phyloP scores from a whole-genome alignment of 2,888 invertebrate genomes.

The Listrodromus nycthemerus region DNA sequence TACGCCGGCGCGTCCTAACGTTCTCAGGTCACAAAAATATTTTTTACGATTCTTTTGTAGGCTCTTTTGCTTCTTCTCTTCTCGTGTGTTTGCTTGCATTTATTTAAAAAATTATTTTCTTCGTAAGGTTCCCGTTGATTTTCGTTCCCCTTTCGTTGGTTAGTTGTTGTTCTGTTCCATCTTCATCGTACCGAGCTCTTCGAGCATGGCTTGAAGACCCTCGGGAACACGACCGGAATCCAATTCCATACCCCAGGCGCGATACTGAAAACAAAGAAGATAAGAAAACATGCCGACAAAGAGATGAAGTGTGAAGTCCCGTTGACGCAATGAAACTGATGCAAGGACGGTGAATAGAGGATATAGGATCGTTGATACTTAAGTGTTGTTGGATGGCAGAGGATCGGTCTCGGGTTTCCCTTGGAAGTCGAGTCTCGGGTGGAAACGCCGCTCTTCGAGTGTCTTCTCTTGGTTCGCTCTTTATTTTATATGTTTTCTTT shows the following conservation, averaged over 20 bases:
- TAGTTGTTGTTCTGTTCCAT: constrained; percentile 85
- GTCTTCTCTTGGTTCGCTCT: neutral
- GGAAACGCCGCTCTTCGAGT: constrained; percentile 11
- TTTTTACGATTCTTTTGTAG: constrained; percentile 36
- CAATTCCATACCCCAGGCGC: constrained; percentile 92
- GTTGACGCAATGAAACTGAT: neutral
- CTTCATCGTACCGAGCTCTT: constrained; percentile 90
- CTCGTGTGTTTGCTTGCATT: constrained; percentile 15
- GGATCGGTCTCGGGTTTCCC: constrained; percentile 31
- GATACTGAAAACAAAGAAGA: constrained; percentile 87
- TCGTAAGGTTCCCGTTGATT: constrained; percentile 19
- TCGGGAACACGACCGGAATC: constrained; percentile 93
- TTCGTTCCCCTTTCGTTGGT: constrained; percentile 29
- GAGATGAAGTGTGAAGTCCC: neutral
- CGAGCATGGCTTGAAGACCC: constrained; percentile 90
- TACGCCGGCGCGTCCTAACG: constrained; percentile 16
- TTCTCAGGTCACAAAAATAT: constrained; percentile 26
- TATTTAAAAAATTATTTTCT: constrained; percentile 17
- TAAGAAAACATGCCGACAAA: constrained; percentile 14
- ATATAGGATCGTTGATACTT: constrained; percentile 44
- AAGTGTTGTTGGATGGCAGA: constrained; percentile 30
- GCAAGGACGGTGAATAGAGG: constrained; percentile 15
- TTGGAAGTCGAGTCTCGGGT: constrained; percentile 4
- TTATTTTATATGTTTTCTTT: neutral
- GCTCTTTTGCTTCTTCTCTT: constrained; percentile 6